phyloP scores from a whole-genome alignment of 2,797 vertebrate species.

The Myotis vivesi region DNA sequence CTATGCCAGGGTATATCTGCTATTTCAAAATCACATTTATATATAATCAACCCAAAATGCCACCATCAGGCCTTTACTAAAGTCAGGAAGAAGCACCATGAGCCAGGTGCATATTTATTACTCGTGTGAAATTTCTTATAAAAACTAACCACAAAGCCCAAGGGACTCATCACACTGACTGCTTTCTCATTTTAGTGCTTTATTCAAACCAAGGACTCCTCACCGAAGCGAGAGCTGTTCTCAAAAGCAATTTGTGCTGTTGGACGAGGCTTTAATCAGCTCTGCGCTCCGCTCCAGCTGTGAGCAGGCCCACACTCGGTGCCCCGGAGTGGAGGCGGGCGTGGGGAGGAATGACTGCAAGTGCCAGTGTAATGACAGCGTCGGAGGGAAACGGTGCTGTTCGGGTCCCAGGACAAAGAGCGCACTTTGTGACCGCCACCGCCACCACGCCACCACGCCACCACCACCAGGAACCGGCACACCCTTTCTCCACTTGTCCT shows the following conservation, averaged over 20 bases:
- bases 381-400: conserved; percentile 17
- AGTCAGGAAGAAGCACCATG: conserved; percentile 40
- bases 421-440: conserved; percentile 1
- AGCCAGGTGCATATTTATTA: conserved; percentile 55
- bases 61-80: conserved; percentile 64
- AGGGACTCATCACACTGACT: conserved; percentile 52
- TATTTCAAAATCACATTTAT: conserved; percentile 71
- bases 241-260: conserved; percentile 60
- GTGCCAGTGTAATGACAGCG: conserved; percentile 62
- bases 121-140: conserved; percentile 59
- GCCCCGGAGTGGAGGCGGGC: conserved; percentile 43
- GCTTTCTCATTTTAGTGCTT: conserved; percentile 62
- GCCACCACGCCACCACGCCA: not conserved
- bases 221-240: conserved; percentile 41
- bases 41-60: conserved; percentile 28
- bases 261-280: conserved; percentile 71
- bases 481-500: not conserved
- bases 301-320: not conserved
- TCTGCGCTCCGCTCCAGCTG: conserved; percentile 62
- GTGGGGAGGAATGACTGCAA: conserved; percentile 62
- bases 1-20: conserved; percentile 44
- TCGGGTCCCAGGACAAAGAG: conserved; percentile 3
- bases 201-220: conserved; percentile 57
- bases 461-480: not conserved
- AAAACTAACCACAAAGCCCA: conserved; percentile 70